Evolutionary conservation across 2,113 vertebrate genomes (phyloP), one percentile per base, ranked within the genome.

Genomic region (Clarias batrachus): DNA sequence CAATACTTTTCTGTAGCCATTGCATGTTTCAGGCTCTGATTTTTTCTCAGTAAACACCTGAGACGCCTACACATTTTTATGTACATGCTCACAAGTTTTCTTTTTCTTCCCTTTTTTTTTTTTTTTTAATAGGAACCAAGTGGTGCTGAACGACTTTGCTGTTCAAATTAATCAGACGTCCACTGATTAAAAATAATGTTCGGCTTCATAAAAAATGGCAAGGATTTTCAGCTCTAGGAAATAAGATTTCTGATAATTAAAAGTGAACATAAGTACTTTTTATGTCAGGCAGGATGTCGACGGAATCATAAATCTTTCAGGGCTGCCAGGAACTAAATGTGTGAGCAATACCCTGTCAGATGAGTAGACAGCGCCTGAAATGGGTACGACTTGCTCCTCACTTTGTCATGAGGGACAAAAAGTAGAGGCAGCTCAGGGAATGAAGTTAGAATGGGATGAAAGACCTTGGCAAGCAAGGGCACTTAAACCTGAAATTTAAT

Each of bases 401-500:
- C 84, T 83, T 63, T 63, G 85, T 90, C 89, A 86, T 73, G 41
- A 86, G 66, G n/a, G 33, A 81, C 76, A 60, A 85, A 48, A 90
- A 77, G 54, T 33, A 60, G 66, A 76, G 78, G 63, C 25, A 37
- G 27, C 54, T 62, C 0, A 8, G 83, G 57, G 89, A 81, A 87
- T 84, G 54, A 89, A 89, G 89, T 89, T 88, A 81, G 74, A 85
- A 88, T 68, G 81, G 84, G 83, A 83, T 62, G 73, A 88, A 86
- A 85, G 89, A 89, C 89, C 87, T 90, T 84, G 87, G 77, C 23
- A 25, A 63, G 81, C 76, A 88, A 88, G 87, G 88, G 89, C 84
- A 89, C 89, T 89, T 90, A 90, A 85, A 81, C 74, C 73, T 62
- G 52, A 17, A 87, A 84, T 86, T 77, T 17, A 78, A 88, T 80